phyloP scores from a whole-genome alignment of 2,797 vertebrate genomes.

The Onychomys torridus region DNA sequence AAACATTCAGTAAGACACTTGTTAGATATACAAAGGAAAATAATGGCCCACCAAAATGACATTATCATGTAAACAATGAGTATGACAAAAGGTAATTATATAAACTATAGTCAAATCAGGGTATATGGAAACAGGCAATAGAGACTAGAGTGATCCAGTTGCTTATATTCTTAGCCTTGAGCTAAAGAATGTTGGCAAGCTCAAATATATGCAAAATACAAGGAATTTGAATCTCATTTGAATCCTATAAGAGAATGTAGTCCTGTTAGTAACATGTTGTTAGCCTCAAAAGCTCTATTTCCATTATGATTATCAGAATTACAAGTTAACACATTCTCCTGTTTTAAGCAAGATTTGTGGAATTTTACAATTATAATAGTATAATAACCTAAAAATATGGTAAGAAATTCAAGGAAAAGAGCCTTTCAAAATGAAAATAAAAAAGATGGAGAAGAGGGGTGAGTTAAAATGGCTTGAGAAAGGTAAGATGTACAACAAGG shows the following conservation, averaged over 20 bases:
- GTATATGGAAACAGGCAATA: background rate
- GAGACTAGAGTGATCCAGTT: background rate
- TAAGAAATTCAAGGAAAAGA: background rate
- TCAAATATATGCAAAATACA: background rate
- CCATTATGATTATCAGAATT: background rate
- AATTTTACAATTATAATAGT: background rate
- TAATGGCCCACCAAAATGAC: background rate
- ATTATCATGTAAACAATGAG: background rate
- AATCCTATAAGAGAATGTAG: background rate
- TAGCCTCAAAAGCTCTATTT: background rate
- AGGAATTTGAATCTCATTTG: background rate
- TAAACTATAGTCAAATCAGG: background rate
- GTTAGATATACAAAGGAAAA: background rate
- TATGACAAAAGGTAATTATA: background rate
- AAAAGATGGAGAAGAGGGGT: accelerated
- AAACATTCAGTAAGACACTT: background rate
- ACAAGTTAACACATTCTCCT: background rate
- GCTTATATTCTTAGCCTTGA: background rate
- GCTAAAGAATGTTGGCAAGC: background rate
- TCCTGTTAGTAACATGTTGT: background rate
- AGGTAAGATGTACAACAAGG: background rate
- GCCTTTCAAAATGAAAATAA: background rate
- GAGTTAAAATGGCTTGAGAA: background rate
- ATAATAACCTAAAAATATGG: background rate
- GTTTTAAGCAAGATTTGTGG: background rate